Percentiles rank a stretch among this genome's conserved stretches.
Evolutionary conservation across 1,140 invertebrate species (phyloP).

Genomic region (Piezodorus guildinii): DNA sequence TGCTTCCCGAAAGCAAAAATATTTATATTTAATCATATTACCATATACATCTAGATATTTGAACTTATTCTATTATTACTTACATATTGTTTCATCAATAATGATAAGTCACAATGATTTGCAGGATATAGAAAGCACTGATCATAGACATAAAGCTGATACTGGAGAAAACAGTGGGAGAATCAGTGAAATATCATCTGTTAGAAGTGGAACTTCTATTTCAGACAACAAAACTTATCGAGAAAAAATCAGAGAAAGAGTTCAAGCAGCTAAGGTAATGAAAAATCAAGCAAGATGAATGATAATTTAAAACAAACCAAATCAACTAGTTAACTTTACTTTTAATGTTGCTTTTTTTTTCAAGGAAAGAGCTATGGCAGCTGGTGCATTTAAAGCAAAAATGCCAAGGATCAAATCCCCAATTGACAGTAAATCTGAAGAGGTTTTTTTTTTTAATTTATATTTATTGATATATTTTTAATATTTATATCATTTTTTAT

Average conservation of each 20-base stretch:
- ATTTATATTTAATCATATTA: no score
- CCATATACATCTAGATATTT: no score
- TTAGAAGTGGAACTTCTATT: conserved; percentile 25
- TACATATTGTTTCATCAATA: no score
- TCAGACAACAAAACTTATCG: conserved; percentile 29
- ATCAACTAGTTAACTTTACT: no score
- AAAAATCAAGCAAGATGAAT: neutral
- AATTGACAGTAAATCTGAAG: neutral
- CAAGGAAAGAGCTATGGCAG: conserved; percentile 24
- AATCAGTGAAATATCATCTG: conserved; percentile 13
- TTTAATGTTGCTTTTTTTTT: no score
- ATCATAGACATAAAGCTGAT: neutral
- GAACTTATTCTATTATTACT: no score
- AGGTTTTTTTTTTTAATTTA: neutral
- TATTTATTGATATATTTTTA: neutral
- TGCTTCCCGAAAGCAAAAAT: no score
- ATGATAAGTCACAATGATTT: no score
- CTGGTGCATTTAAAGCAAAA: conserved; percentile 18
- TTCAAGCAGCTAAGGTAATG: conserved; percentile 28
- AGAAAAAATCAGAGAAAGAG: conserved; percentile 29
- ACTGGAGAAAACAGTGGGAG: conserved; percentile 2
- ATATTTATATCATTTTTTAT: neutral
- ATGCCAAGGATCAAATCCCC: neutral
- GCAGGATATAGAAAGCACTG: no score
- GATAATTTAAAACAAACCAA: neutral